A percentile compares a stretch with the other conserved stretches of the same genome.
Conservation (phyloP, 2,113 vertebrate genomes). For the Pseudolaguvia tuberculata region DNA sequence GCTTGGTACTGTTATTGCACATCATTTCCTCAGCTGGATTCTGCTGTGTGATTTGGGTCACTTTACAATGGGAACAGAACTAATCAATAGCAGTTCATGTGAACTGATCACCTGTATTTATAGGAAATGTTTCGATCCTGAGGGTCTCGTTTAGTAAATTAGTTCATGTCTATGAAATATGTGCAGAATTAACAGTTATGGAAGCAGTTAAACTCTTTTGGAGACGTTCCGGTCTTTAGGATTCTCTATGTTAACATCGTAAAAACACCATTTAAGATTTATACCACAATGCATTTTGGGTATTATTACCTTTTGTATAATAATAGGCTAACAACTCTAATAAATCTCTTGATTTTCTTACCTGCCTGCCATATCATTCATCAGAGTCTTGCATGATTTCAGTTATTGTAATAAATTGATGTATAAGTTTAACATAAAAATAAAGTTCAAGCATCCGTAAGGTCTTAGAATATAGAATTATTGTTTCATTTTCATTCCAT, state of each 20-base stretch:
- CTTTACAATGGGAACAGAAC: not conserved
- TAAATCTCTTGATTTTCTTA: not conserved
- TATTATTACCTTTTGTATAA: too few species aligned
- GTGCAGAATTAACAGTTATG: not conserved
- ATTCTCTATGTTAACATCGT: not conserved
- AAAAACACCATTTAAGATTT: not conserved
- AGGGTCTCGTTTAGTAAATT: not conserved
- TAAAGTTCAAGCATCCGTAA: not conserved
- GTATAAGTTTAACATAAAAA: not conserved
- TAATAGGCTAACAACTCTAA: not conserved
- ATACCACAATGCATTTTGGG: not conserved
- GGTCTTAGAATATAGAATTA: too few species aligned
- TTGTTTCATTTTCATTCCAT: not conserved
- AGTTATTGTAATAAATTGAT: not conserved
- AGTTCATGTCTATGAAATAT: not conserved
- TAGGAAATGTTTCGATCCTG: not conserved
- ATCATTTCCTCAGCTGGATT: not conserved
- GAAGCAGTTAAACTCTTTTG: not conserved
- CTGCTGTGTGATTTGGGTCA: not conserved
- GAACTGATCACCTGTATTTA: not conserved
- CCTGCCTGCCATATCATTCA: constrained; percentile 2
- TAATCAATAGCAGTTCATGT: not conserved
- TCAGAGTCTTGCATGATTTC: not conserved
- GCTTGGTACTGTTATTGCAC: constrained; percentile 38
- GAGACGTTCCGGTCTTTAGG: not conserved